Evolutionary conservation across 37 sponge, comb jelly and placozoan genomes (phyloP).

Genomic region (Mnemiopsis leidyi): DNA sequence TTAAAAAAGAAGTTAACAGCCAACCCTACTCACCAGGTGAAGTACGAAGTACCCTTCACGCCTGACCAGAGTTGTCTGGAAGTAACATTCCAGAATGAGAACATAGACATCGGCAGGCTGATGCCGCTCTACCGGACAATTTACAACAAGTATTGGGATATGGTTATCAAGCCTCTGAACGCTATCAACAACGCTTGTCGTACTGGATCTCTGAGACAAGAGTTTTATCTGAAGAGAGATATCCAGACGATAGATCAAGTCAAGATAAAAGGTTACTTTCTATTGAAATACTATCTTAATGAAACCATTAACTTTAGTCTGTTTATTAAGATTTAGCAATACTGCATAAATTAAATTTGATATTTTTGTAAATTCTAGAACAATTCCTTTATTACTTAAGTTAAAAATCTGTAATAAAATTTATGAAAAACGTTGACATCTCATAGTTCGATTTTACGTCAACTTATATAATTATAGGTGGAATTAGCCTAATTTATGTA

Average conservation of each 20-base stretch:
- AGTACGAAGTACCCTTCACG: slow-evolving; percentile 12
- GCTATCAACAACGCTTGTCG: background rate
- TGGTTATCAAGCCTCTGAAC: background rate
- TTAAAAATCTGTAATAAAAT: too few relatives aligned
- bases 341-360: too few relatives aligned
- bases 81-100: background rate
- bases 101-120: background rate
- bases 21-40: background rate
- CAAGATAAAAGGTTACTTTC: background rate
- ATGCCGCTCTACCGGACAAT: slow-evolving; percentile 16
- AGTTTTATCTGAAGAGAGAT: background rate
- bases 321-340: too few relatives aligned
- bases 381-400: too few relatives aligned
- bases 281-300: too few relatives aligned
- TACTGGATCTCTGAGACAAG: background rate
- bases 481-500: too few relatives aligned
- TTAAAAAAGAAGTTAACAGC: too few relatives aligned
- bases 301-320: too few relatives aligned
- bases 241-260: background rate
- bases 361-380: too few relatives aligned
- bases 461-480: too few relatives aligned
- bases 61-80: background rate
- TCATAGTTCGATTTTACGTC: too few relatives aligned
- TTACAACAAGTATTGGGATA: slow-evolving; percentile 4
- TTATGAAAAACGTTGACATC: too few relatives aligned